phyloP scores from a whole-genome alignment of 2,113 vertebrate species.

The Nerophis ophidion region DNA sequence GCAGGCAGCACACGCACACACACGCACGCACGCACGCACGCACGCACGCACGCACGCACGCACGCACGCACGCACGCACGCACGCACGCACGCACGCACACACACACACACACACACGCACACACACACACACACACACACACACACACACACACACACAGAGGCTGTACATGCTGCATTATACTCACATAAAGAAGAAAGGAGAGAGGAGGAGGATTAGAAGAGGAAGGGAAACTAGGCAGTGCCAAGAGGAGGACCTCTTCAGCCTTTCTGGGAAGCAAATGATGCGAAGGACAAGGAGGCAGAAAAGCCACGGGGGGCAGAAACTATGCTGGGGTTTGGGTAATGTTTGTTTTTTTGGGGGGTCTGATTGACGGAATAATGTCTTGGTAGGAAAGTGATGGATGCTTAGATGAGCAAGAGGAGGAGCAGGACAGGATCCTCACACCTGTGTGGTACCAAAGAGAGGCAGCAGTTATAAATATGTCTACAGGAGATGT shows the following conservation, averaged over 20 bases:
- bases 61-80: conserved; percentile 33
- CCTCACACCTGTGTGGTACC: conserved; percentile 63
- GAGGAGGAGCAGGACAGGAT: conserved; percentile 67
- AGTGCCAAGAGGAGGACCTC: neutral
- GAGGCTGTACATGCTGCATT: conserved; percentile 47
- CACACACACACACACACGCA: conserved; percentile 40
- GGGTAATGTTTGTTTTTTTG: conserved; percentile 9
- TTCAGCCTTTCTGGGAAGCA: no score
- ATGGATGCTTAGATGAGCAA: conserved; percentile 60
- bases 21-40: conserved; percentile 40
- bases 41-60: conserved; percentile 29
- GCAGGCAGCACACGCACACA: conserved; percentile 19
- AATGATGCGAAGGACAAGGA: neutral
- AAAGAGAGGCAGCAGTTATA: conserved; percentile 57
- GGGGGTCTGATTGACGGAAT: neutral
- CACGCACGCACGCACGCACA: conserved; percentile 24
- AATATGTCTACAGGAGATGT: neutral
- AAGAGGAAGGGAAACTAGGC: neutral
- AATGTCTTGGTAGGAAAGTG: neutral
- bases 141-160: conserved; percentile 44
- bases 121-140: conserved; percentile 25
- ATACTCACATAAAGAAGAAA: conserved; percentile 59
- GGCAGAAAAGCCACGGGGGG: neutral
- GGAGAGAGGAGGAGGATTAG: conserved; percentile 25
- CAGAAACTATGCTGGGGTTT: neutral